Percentiles rank a stretch among this genome's conserved stretches.
Conservation (phyloP, 2,113 vertebrate species). For the Grallaria varia region DNA sequence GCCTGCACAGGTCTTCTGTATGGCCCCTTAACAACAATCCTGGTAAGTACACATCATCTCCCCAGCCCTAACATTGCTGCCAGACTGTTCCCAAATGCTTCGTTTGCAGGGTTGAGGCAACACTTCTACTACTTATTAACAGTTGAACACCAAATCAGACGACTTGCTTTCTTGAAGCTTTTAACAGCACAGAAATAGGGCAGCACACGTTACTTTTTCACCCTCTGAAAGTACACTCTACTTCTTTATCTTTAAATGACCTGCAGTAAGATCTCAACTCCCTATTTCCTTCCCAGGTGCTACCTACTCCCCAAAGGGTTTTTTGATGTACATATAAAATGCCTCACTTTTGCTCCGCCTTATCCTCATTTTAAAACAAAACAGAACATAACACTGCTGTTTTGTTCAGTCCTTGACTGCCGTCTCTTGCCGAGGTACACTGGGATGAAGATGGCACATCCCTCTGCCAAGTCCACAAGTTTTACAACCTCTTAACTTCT, state of each 20-base stretch:
- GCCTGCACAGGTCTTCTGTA: not conserved
- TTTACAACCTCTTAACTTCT: not conserved
- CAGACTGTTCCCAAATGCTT: not conserved
- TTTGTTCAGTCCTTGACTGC: not conserved
- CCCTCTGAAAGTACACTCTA: not conserved
- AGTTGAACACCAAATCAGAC: not conserved
- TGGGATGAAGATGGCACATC: not conserved
- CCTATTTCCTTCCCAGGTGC: not conserved
- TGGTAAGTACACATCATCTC: not conserved
- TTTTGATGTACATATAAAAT: not conserved
- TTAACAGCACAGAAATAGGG: not conserved
- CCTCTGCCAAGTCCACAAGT: not conserved
- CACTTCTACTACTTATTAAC: not conserved
- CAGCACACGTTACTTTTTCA: not conserved
- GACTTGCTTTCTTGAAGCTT: not conserved
- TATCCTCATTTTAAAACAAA: not conserved
- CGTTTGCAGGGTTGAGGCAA: not conserved
- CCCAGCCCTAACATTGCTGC: not conserved
- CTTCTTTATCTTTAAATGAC: not conserved
- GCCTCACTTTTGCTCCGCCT: not conserved
- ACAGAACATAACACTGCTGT: fast-evolving
- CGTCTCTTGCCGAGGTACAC: not conserved
- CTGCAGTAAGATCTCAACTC: not conserved
- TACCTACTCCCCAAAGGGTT: not conserved
- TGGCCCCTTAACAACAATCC: fast-evolving